Base-by-base conservation (phyloP, 2,888 invertebrate species). In the Latrodectus hesperus region DNA sequence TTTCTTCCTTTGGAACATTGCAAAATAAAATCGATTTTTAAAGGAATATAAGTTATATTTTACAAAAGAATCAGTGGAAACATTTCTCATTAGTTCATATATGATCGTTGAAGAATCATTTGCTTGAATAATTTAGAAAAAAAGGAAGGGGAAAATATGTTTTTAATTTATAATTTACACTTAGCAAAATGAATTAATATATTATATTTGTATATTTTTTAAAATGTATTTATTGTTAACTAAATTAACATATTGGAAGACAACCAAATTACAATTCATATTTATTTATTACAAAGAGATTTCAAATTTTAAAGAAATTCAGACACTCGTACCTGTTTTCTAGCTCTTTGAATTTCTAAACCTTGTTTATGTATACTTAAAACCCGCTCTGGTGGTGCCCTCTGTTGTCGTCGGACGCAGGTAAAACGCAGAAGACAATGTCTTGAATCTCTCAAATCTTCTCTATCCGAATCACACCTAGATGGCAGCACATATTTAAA, bases 311-410 rank as follows among this genome's bases (percentile, higher is more conserved):
- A 12, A 14, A 22, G 17, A 68, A 22, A 68, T 68, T 10, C 4
- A 9, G 1, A 12, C n/a, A n/a, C 53, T n/a, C 64, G 80, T 67
- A 90, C 90, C 89, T 90, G 90, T 81, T 90, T 90, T 75, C 90
- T 80, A 11, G 90, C 90, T 68, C 90, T 89, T 65, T 89, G 89
- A 60, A 90, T 90, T 83, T 90, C 90, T 74, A 84, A 75, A 12
- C 88, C 80, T 88, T 89, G 84, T 9, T 84, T 70, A 52, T 86
- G 84, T 38, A 84, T 76, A 68, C 80, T 89, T 17, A 87, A 64
- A 1, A 89, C 77, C 52, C 81, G 73, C 67, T 70, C 79, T 75
- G 81, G 81, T 89, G 84, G 77, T 17, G 88, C 88, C 76, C 88
- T 84, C 84, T 84, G 82, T 75, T 88, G 88, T 16, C 88, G 79